phyloP scores from a whole-genome alignment of 1,140 invertebrate genomes.

The Liolophura sinensis region DNA sequence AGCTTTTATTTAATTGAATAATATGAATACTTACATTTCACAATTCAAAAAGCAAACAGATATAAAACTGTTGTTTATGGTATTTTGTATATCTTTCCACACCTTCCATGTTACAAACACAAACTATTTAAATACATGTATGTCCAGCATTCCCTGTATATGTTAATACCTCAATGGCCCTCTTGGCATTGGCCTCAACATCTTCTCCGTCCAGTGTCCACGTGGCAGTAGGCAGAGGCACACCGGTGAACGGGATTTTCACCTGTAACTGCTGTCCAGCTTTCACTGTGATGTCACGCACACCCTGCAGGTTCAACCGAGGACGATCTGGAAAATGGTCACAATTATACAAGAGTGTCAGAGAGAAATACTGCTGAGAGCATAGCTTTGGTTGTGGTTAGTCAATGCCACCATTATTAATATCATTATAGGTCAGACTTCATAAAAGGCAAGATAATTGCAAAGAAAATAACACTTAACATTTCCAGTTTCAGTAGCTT shows the following conservation, averaged over 20 bases:
- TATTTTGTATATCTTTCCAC: not conserved
- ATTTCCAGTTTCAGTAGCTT: too few species aligned
- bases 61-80: not conserved
- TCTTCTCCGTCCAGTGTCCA: slow-evolving; percentile 90
- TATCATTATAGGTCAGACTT: too few species aligned
- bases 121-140: not conserved
- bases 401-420: too few species aligned
- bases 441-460: too few species aligned
- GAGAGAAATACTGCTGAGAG: not conserved
- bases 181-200: slow-evolving; percentile 66
- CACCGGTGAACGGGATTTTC: slow-evolving; percentile 91
- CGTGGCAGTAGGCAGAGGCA: slow-evolving; percentile 90
- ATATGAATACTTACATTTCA: too few species aligned
- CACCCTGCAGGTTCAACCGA: slow-evolving; percentile 90
- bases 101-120: too few species aligned
- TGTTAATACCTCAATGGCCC: slow-evolving; percentile 35
- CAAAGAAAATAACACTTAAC: too few species aligned
- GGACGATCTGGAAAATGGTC: slow-evolving; percentile 75
- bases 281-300: slow-evolving; percentile 92
- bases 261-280: slow-evolving; percentile 98
- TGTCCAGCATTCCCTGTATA: not conserved
- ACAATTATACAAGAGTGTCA: not conserved
- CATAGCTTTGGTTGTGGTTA: too few species aligned
- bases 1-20: too few species aligned
- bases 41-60: too few species aligned